Evolutionary conservation across 2,113 vertebrate genomes (phyloP), one percentile per base, ranked within the genome.

Genomic region (Oreotrochilus melanogaster): DNA sequence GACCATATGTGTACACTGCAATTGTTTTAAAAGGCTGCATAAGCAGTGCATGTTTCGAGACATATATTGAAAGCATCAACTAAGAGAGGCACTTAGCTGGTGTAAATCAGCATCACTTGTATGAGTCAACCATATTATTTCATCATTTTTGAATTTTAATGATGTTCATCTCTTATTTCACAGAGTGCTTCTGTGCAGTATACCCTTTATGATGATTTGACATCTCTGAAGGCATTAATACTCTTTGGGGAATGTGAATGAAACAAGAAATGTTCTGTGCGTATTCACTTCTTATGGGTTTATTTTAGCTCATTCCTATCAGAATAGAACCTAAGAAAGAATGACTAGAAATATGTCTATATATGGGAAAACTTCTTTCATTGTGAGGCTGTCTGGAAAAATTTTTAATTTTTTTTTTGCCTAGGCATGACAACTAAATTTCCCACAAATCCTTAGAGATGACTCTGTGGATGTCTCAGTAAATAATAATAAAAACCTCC

Each of bases 81-180:
- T 84, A 30, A 67, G 37, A 67, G 24, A 69, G 18, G 72, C 18
- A 23, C 28, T 58, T 50, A 76, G 47, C 37, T 83, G 42, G 18
- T 56, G 51, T 62, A 93, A 95, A 88, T 60, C 89, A 83, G 30
- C 33, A 54, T 86, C 51, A 25, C 64, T 89, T 88, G 16, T 62
- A 53, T 65, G 65, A 74, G 57, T 25, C 57, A 85, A 22, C 14
- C 19, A 17, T 21, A 14, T 35, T 80, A 84, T 92, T 94, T 90
- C 25, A 33, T 88, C 73, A 62, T 92, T 96, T 91, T 51, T 92
- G 60, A 89, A 75, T 88, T 79, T 25, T 91, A 85, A 80, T 67
- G 57, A 14, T 39, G 33, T 33, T 82, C 57, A 33, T 24, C 31
- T 67, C 27, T 53, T 70, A 37, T 86, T 96, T 92, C 58, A 76